Base-by-base conservation (phyloP, 2,113 vertebrate genomes). In the Synchiropus splendidus region DNA sequence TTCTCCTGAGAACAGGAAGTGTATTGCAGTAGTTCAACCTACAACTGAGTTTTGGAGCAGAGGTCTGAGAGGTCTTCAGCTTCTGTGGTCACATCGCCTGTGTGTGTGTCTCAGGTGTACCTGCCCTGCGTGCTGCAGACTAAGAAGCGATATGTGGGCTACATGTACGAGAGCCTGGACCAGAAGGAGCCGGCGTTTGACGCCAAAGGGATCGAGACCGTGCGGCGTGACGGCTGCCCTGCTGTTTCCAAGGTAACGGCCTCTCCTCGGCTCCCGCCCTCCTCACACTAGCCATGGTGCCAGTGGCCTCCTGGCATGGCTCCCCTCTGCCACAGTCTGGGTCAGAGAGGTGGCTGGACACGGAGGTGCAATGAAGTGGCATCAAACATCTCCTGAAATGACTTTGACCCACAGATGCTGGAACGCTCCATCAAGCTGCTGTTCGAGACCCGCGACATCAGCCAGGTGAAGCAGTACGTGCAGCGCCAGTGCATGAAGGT, bases 161-260 rank as follows among this genome's bases (percentile, higher is more conserved):
- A 97, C 64, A 98, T 95, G 94, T 99, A 99, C 66, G 94, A 99
- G 78, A 90, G 85, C 51, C 70, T 91, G 54, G 92, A 94, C 35
- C 95, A 99, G 52, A 97, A 94, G 65, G 92, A 95, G 64, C 92
- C 95, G 0, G 80, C 90, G 65, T 98, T 94, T 67, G 91, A 99
- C 6, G 94, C 95, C 74, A 99, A 99, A 84, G 94, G 95, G 58
- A 98, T 99, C 42, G 94, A 99, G 79, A 99, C 94, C 0, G 94
- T 98, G 44, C 87, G 94, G 60, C 88, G 95, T 36, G 94, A 99
- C 36, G 84, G 88, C 68, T 99, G 95, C 71, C 92, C 94, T 47
- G 95, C 94, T 80, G 95, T 99, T 84, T 85, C 92, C 79, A 99
- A 99, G 91, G 95, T 98, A 89, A 86, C 76, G 42, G 31, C 51